Base-by-base conservation (phyloP, 2,113 vertebrate species). In the Desmodus rotundus region DNA sequence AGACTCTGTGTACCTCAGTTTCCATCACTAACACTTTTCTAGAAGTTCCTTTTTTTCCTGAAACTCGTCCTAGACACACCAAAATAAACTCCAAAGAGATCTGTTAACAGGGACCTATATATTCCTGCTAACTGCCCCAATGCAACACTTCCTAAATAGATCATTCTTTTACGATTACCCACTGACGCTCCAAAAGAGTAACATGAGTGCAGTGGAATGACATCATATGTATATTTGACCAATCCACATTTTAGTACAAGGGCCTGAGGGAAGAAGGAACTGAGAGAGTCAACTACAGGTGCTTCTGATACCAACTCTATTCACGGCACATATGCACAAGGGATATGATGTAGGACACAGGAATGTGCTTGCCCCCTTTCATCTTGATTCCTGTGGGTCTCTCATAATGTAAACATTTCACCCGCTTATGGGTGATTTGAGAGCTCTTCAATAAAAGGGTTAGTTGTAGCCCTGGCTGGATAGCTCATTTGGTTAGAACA, bases 71-170 rank as follows among this genome's bases (percentile, higher is more conserved):
- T n/a, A 77, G 56, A 1, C 70, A 68, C 4, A 65, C 50, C 24
- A 26, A 24, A 95, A 73, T 45, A 72, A 96, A 89, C 47, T 96
- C 50, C 41, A 74, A 72, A 96, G 96, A 86, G 63, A 94, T 89
- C 45, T 47, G 52, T 65, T 83, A 41, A 26, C 63, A 47, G 36
- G 38, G 85, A 87, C 36, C 41, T 50, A 61, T 90, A 47, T 19
- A 72, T 41, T 94, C 41, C 84, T 88, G 67, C 12, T 80, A 81
- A 81, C 28, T 83, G 28, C 45, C 52, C 31, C 80, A 77, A 1
- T 72, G 50, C 5, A 50, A 58, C 43, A 47, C 31, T 94, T n/a
- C 67, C 72, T 82, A 72, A 86, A 91, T 28, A 50, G 92, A 61
- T 26, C 52, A 26, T 38, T 56, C 58, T 93, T 92, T 63, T 87